Percentiles rank a stretch among this genome's conserved stretches.
phyloP scores from a whole-genome alignment of 2,888 invertebrate species.

The Acleris emargana region DNA sequence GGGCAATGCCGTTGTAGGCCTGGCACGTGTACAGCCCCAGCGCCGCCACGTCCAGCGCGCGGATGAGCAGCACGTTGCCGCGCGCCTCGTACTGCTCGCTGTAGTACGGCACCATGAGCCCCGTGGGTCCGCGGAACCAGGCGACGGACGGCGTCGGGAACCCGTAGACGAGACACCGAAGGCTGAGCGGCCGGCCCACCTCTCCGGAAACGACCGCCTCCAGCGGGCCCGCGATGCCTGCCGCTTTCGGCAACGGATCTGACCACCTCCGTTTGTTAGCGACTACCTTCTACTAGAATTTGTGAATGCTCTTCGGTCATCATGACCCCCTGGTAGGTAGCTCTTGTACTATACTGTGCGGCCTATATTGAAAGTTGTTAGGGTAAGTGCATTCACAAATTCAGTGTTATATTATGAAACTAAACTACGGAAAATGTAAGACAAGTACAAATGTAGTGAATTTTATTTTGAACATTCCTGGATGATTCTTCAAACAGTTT shows the following conservation, averaged over 20 bases:
- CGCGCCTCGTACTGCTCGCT: constrained; percentile 88
- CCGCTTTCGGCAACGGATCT: constrained; percentile 85
- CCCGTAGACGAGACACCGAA: constrained; percentile 93
- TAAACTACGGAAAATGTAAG: constrained; percentile 52
- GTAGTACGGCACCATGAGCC: constrained; percentile 88
- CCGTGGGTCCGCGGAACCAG: constrained; percentile 92
- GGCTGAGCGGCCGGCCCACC: constrained; percentile 86
- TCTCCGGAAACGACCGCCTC: constrained; percentile 87
- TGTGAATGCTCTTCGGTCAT: constrained; percentile 42
- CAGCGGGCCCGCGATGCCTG: constrained; percentile 87
- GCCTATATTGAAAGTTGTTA: too few species aligned
- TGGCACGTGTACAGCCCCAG: constrained; percentile 95
- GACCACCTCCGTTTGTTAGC: constrained; percentile 63
- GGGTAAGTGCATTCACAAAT: constrained; percentile 24
- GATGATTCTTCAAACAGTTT: constrained; percentile 15
- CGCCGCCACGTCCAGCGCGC: constrained; percentile 87
- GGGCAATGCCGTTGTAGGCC: constrained; percentile 92
- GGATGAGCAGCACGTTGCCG: constrained; percentile 90
- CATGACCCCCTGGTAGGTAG: constrained; percentile 1
- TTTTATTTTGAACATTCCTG: constrained; percentile 46
- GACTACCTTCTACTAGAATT: constrained; percentile 47
- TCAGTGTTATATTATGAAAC: constrained; percentile 43
- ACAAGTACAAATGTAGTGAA: constrained; percentile 56
- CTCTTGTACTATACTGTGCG: too few species aligned
- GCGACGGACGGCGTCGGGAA: constrained; percentile 90